A percentile compares a stretch with the other conserved stretches of the same genome.
phyloP scores from a whole-genome alignment of 1,140 invertebrate genomes.

The Drosophila punjabiensis region DNA sequence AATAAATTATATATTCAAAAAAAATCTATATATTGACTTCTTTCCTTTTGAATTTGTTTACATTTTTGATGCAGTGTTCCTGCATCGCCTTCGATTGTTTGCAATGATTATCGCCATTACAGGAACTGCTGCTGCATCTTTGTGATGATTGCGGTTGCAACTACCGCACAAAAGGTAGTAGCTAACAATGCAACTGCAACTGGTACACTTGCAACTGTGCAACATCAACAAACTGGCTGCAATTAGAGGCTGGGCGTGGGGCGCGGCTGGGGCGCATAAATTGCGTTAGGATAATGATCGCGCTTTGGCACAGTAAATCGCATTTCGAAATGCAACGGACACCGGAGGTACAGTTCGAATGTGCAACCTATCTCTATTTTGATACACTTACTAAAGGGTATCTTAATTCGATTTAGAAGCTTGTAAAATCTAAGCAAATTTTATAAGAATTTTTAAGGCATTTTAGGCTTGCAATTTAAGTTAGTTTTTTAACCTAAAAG shows the following conservation, averaged over 20 bases:
- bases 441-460: neutral
- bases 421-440: neutral
- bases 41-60: neutral
- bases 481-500: neutral
- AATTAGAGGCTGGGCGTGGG: slow-evolving; percentile 78
- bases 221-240: slow-evolving; percentile 56
- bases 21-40: neutral
- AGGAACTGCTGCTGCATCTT: slow-evolving; percentile 45
- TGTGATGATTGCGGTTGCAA: slow-evolving; percentile 51
- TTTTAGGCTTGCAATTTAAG: neutral
- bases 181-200: slow-evolving; percentile 57
- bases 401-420: neutral
- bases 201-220: slow-evolving; percentile 48
- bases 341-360: slow-evolving; percentile 75
- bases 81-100: slow-evolving; percentile 61
- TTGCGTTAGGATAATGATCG: slow-evolving; percentile 85
- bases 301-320: slow-evolving; percentile 83
- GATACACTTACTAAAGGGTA: neutral
- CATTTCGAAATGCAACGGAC: slow-evolving; percentile 77
- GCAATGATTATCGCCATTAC: slow-evolving; percentile 77
- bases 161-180: slow-evolving; percentile 35
- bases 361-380: slow-evolving; percentile 40
- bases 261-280: slow-evolving; percentile 76
- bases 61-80: slow-evolving; percentile 7
- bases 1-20: neutral